Conservation (phyloP, 2,888 invertebrate genomes). For the Conus canariensis region DNA sequence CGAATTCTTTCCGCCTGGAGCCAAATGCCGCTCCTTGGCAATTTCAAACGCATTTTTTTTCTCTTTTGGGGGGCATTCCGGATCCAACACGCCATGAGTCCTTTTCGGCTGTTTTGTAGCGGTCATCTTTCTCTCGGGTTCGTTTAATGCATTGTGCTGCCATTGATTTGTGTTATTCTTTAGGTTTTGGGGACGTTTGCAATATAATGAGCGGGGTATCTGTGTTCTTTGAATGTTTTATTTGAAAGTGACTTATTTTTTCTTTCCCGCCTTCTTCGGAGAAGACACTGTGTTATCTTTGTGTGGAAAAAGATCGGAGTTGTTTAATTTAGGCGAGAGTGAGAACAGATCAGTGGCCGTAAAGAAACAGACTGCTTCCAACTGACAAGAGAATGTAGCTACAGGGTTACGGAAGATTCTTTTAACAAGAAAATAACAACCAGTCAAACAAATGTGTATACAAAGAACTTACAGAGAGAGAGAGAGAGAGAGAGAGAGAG, state of each 20-base stretch:
- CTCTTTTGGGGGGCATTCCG: background rate
- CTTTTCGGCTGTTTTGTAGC: background rate
- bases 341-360: background rate
- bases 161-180: background rate
- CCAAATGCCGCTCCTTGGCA: constrained; percentile 23
- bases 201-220: background rate
- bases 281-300: background rate
- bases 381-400: background rate
- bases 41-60: constrained; percentile 28
- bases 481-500: constrained; percentile 1
- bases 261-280: background rate
- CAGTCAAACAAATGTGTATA: background rate
- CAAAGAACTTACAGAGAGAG: background rate
- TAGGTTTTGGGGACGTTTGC: background rate
- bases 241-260: background rate
- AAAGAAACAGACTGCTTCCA: background rate
- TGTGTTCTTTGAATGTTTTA: background rate
- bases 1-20: background rate
- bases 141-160: background rate
- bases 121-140: background rate
- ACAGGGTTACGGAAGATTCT: background rate
- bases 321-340: background rate
- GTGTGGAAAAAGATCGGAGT: background rate
- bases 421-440: background rate
- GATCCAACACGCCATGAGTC: background rate